These are phyloP conservation scores for Carduelis carduelis DNA, from an alignment of 2,797 vertebrate genomes.

Conservation along the genomic window DNA sequence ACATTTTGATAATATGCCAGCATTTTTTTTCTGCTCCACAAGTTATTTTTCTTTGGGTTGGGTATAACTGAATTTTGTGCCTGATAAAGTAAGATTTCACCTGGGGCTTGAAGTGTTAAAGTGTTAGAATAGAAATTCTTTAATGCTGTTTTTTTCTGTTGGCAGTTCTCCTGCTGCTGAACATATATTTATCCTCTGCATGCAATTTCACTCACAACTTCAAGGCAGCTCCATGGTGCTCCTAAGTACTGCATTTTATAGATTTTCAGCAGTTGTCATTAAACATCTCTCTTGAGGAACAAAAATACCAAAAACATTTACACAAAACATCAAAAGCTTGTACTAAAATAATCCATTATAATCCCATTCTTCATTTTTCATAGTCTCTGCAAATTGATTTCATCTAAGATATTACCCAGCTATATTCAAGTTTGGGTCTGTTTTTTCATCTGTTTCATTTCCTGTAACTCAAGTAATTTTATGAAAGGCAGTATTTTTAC, in stretches of 20 bases:
- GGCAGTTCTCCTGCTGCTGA: background rate
- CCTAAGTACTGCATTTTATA: conserved; percentile 10
- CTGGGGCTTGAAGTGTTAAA: background rate
- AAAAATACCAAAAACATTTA: background rate
- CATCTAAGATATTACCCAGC: background rate
- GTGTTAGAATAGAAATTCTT: background rate
- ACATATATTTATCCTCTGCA: background rate
- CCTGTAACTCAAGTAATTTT: background rate
- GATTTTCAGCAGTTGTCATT: background rate
- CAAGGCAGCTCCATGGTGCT: background rate
- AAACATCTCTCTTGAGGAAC: background rate
- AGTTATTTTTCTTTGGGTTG: background rate
- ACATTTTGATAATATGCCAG: background rate
- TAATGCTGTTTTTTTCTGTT: background rate
- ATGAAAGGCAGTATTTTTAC: background rate
- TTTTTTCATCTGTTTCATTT: background rate
- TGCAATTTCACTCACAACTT: background rate
- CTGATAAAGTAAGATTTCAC: background rate
- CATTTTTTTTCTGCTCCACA: background rate
- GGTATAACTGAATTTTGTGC: background rate
- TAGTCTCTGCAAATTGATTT: background rate
- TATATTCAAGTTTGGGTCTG: background rate
- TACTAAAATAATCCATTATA: background rate
- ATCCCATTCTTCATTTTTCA: background rate
- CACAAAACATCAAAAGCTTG: background rate